Evolutionary conservation across 2,113 vertebrate genomes (phyloP), one percentile per base, ranked within the genome.

Genomic region (Panthera leo): DNA sequence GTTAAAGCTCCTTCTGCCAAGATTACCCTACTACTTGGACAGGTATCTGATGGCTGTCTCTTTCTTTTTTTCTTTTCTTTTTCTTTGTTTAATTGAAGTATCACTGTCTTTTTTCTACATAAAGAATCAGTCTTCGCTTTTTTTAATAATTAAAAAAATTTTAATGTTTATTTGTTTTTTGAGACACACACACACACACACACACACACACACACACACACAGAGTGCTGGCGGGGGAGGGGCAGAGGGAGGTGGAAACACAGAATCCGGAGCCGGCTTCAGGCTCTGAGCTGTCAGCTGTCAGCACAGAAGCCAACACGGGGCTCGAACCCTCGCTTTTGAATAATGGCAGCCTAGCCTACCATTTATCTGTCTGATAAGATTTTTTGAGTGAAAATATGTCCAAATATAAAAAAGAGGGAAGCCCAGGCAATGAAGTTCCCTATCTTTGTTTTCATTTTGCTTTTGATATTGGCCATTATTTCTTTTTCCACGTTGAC

Each of bases 311-410:
- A 21, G 58, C 7, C 7, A 8, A 61, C 21, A 23, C 8, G 21
- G 8, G 58, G 21, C 21, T 23, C 18, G 19, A 61, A 61, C 21
- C 2, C 21, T 9, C 3, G 7, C 58, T 61, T 61, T 36, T 70
- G 71, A 76, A 34, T n/a, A 5, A 63, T n/a, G 48, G 23, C 51
- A 67, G 31, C 1, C 29, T 53, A 6, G 9, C 7, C 42, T 58
- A 36, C 39, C 21, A 13, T 67, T 13, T 14, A 67, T 1, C n/a
- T 42, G 21, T 55, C 31, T 71, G 29, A 70, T n/a, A 67, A 73
- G 18, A 51, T 91, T 79, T 73, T 63, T 82, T 67, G 36, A 95
- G n/a, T 82, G 85, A 73, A 94, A 94, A 67, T 71, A 63, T 23
- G 13, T 78, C 27, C 53, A 82, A 89, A 76, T 63, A 75, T 36